Conservation (phyloP, 2,888 invertebrate genomes). For the Lepeophtheirus nordmannii region DNA sequence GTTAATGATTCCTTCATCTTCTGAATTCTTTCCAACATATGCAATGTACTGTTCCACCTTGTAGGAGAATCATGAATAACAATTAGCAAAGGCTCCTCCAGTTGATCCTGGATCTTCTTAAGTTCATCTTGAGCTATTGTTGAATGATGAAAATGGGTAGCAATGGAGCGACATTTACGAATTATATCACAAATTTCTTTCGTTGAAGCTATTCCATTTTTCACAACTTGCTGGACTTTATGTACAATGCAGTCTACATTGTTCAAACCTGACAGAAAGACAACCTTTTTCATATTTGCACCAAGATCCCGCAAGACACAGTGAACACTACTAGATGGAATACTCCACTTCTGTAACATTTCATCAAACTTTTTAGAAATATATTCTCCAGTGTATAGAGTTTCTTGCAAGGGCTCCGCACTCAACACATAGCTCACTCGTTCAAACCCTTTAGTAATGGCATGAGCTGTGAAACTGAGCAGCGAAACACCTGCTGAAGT, state of each 20-base stretch:
- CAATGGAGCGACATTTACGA: conserved; percentile 18
- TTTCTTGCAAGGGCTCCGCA: conserved; percentile 20
- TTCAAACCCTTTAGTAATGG: too few relatives aligned
- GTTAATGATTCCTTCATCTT: conserved; percentile 22
- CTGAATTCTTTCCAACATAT: conserved; percentile 22
- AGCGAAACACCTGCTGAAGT: background rate
- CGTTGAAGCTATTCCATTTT: conserved; percentile 18
- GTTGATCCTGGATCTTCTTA: too few relatives aligned
- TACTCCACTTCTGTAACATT: background rate
- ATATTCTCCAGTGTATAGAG: conserved; percentile 17
- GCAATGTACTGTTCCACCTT: conserved; percentile 23
- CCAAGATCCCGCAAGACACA: conserved; percentile 21
- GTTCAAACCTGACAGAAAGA: conserved; percentile 22
- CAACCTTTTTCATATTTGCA: conserved; percentile 25
- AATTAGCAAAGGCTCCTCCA: too few relatives aligned
- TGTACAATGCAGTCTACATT: conserved; percentile 24
- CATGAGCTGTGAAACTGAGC: background rate
- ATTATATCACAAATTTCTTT: conserved; percentile 11
- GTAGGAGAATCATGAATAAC: conserved; percentile 17
- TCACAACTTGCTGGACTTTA: conserved; percentile 21
- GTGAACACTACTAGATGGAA: conserved; percentile 14
- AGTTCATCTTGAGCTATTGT: conserved; percentile 24
- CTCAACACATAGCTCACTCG: conserved; percentile 19
- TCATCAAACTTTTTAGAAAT: conserved; percentile 23
- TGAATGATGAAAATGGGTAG: conserved; percentile 24